These are phyloP conservation scores for Climacteris rufus DNA, from an alignment of 2,113 vertebrate species.

Conservation along the genomic window DNA sequence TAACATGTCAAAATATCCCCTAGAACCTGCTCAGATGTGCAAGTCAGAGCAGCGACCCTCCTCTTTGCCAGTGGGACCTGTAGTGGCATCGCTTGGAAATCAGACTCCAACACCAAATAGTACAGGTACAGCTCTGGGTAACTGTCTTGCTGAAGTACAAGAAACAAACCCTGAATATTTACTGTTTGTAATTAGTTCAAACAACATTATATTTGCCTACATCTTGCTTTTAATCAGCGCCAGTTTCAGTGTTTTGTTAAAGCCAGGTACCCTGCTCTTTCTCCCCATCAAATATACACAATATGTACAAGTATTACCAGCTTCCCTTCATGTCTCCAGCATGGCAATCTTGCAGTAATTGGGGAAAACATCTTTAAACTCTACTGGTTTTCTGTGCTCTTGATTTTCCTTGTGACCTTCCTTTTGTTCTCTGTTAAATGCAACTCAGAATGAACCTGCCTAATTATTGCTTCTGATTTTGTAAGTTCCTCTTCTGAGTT, in stretches of 20 bases:
- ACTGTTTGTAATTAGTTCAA: neutral
- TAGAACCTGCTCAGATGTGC: conserved; percentile 90
- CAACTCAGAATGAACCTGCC: neutral
- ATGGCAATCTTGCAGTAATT: neutral
- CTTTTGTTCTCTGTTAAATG: neutral
- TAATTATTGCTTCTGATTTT: neutral
- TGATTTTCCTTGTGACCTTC: neutral
- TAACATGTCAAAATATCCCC: conserved; percentile 38
- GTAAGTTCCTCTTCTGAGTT: neutral
- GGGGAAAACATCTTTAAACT: neutral
- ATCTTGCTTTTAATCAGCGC: neutral
- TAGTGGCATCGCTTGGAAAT: conserved; percentile 89
- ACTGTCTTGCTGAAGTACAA: neutral
- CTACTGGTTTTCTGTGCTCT: neutral
- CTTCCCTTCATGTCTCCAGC: neutral
- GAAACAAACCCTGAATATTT: too few species aligned
- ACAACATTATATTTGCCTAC: neutral
- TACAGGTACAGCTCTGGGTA: conserved; percentile 81
- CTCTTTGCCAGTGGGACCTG: conserved; percentile 89
- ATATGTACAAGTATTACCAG: neutral
- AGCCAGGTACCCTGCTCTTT: neutral
- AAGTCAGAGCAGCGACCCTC: conserved; percentile 97
- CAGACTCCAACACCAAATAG: conserved; percentile 98
- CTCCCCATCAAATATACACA: accelerated
- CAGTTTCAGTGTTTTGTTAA: neutral